Conservation (phyloP, 2,113 vertebrate genomes). For the Cepphus grylle region DNA sequence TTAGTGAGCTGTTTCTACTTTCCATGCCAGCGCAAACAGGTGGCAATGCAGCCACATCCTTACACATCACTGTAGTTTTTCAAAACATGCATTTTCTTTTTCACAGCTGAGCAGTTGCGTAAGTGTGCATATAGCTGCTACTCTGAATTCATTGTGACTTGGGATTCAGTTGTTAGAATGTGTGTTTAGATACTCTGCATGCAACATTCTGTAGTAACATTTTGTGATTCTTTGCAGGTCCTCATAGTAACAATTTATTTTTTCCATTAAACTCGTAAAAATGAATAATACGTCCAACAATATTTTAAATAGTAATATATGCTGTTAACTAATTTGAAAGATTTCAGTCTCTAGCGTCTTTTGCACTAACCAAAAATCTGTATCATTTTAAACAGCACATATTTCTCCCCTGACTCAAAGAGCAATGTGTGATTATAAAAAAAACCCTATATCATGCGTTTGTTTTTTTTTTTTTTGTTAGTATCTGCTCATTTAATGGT, state of each 20-base stretch:
- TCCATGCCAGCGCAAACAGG: background rate
- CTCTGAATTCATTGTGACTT: background rate
- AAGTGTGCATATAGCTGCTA: background rate
- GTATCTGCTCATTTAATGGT: background rate
- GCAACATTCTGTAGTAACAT: background rate
- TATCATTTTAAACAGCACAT: background rate
- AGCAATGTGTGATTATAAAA: background rate
- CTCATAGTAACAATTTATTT: background rate
- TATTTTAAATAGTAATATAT: background rate
- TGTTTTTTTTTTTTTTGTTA: background rate
- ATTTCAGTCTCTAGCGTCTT: background rate
- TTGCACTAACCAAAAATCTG: background rate
- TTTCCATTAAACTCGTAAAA: background rate
- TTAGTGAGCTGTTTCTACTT: background rate
- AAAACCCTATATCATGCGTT: background rate
- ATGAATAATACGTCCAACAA: background rate
- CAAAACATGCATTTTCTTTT: background rate
- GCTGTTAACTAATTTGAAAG: background rate
- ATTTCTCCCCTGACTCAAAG: background rate
- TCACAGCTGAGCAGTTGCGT: background rate
- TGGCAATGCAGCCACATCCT: background rate
- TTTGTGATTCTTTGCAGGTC: background rate
- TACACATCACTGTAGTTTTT: background rate
- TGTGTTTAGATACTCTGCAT: background rate
- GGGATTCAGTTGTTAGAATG: background rate